A percentile compares a stretch with the other conserved stretches of the same genome.
phyloP scores from a whole-genome alignment of 2,797 vertebrate species.

The Pagetopsis macropterus region DNA sequence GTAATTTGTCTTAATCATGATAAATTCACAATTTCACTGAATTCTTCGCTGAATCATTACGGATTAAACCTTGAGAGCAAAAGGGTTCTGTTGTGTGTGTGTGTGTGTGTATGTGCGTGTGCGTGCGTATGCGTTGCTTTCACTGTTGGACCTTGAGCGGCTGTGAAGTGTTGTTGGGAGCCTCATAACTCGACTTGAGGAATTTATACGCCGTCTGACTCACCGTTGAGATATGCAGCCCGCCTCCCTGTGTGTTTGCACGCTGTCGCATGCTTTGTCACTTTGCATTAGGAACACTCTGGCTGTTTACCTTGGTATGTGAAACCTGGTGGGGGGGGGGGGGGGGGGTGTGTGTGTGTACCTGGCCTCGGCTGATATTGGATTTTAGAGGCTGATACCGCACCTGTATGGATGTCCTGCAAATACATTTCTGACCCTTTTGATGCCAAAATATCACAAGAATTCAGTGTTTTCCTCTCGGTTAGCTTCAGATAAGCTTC shows the following conservation, averaged over 20 bases:
- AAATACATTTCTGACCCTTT: conserved; percentile 22
- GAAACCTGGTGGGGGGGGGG: conserved; percentile 27
- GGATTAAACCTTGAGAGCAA: neutral
- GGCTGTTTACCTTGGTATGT: conserved; percentile 61
- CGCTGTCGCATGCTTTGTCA: conserved; percentile 62
- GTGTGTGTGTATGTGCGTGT: neutral
- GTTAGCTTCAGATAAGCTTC: conserved; percentile 33
- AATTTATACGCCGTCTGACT: conserved; percentile 74
- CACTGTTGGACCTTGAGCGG: conserved; percentile 57
- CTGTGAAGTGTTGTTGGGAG: conserved; percentile 40
- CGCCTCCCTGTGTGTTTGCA: conserved; percentile 67
- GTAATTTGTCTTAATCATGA: conserved; percentile 6
- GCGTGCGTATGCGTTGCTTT: neutral
- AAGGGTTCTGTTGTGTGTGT: neutral
- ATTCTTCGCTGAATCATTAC: conserved; percentile 32
- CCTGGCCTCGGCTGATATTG: neutral
- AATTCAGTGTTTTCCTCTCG: conserved; percentile 4
- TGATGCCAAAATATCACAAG: conserved; percentile 16
- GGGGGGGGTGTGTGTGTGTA: neutral
- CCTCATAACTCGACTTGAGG: conserved; percentile 61
- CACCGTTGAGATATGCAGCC: conserved; percentile 72
- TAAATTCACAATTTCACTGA: conserved; percentile 10
- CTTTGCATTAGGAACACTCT: conserved; percentile 65
- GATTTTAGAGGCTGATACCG: neutral
- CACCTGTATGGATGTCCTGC: neutral